These are phyloP conservation scores for Calyptommatus sinebrachiatus DNA, from an alignment of 2,113 vertebrate genomes.

Conservation along the genomic window DNA sequence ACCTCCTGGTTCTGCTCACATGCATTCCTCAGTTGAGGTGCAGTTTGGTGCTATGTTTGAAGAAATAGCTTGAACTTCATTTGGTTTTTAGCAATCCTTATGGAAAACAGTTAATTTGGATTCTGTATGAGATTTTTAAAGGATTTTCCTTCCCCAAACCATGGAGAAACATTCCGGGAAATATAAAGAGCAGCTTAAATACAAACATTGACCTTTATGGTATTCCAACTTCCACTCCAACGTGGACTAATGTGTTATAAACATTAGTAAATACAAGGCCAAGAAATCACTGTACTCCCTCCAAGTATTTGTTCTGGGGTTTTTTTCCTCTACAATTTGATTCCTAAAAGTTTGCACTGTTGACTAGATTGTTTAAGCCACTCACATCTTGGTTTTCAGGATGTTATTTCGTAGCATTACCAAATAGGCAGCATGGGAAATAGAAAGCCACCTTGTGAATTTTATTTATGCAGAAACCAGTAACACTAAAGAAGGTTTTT, in stretches of 20 bases:
- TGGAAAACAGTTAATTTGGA: neutral
- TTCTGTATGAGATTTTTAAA: neutral
- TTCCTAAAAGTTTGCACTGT: neutral
- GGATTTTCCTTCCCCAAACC: neutral
- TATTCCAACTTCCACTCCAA: neutral
- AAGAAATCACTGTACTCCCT: neutral
- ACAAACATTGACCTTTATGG: neutral
- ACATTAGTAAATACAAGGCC: conserved; percentile 15
- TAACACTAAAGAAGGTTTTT: neutral
- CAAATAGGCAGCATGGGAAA: no score
- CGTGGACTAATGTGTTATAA: conserved; percentile 20
- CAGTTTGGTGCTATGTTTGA: neutral
- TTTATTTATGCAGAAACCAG: neutral
- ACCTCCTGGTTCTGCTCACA: neutral
- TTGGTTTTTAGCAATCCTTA: neutral
- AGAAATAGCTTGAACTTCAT: neutral
- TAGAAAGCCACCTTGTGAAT: neutral
- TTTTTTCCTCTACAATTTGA: neutral
- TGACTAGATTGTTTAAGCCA: neutral
- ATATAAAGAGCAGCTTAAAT: conserved; percentile 1
- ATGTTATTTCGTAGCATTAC: neutral
- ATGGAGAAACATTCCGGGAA: conserved; percentile 8
- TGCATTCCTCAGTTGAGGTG: neutral
- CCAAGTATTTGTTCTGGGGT: neutral
- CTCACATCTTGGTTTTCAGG: neutral